Evolutionary conservation across 92 coral and sea anemone species (phyloP), one percentile per base, ranked within the genome.

Genomic region (Pocillopora grandis): DNA sequence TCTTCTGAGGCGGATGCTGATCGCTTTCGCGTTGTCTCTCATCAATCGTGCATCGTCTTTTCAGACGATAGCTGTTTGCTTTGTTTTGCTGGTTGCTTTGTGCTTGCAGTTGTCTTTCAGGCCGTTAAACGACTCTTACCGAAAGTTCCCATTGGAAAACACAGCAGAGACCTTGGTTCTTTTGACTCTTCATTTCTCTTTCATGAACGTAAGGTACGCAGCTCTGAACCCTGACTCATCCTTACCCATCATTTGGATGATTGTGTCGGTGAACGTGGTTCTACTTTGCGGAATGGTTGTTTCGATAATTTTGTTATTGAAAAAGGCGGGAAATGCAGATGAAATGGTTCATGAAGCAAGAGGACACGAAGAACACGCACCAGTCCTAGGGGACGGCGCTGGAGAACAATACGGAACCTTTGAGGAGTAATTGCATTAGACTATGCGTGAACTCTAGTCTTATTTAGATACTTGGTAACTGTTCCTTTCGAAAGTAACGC

Each of bases 11-110:
- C 93, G 93, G 63, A 84, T 93, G 80, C 55, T 91, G 17, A 83
- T 93, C 16, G 97, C 97, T 4, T 82, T 77, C 23, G 84, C 86
- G 57, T 80, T 93, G 20, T 82, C 97, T 37, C 71, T 93, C 62
- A 78, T 91, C 42, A 89, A 89, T 18, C 71, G 80, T 68, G 75
- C 88, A 9, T 83, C 91, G 48, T 83, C 90, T 18, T 80, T 86
- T 84, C 97, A 91, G 79, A 89, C 92, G 8, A 75, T 81, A 12
- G 85, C 91, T 6, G 89, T 91, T 23, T 85, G 91, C 58, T 33
- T 82, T 10, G 87, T 91, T 23, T 55, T 84, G 33, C 63, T 81
- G 36, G 77, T 80, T 1, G 85, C 89, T 11, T 63, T 91, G 74
- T 73, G 86, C 63, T 91, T 87, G 35, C 91, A 91, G 68, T 56